Evolutionary conservation across 2,888 invertebrate species (phyloP), one percentile per base, ranked within the genome.

Genomic region (Malthinus flaveolus): DNA sequence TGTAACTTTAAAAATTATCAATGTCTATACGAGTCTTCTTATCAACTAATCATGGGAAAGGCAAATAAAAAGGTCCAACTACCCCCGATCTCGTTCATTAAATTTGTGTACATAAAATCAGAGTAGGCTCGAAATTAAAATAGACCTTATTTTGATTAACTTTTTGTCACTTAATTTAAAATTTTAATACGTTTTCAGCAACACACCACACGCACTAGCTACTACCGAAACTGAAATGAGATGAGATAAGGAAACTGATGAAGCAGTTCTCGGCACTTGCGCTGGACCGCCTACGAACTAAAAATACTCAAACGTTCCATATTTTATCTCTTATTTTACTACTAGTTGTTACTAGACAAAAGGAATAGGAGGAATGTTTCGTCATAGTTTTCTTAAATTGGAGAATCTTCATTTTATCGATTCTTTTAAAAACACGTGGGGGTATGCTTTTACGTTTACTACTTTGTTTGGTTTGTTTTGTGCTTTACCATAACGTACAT

Each of bases 201-300:
- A 42, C 12, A 42, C 15, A 45, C 35, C 51, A 45, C 44, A 31
- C 13, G 45, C 32, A 12, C 32, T 10, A 13, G 32, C 47, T 4
- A 35, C 53, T 33, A 45, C 49, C 34, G 35, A 42, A 33, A 46
- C 45, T 34, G 44, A 50, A 53, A 59, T 59, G 46, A 54, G 54
- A 54, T 34, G 54, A 59, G 56, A 57, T 57, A 57, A 42, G 39
- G 23, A 53, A 54, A 59, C 58, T 45, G 54, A 59, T 50, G 44
- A 49, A 44, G 54, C 49, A 51, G 49, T 46, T 12, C 35, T 58
- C 44, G 58, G 52, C 42, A 53, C 54, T 59, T 53, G 54, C 54
- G 54, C 54, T 53, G 59, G 48, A 47, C 50, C 50, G 44, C 9
- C 15, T 15, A 23, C 23, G 23, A 3, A 23, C 23, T 23, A 23